These are phyloP conservation scores for Anolis carolinensis DNA, from an alignment of 2,113 vertebrate species.

Conservation along the genomic window DNA sequence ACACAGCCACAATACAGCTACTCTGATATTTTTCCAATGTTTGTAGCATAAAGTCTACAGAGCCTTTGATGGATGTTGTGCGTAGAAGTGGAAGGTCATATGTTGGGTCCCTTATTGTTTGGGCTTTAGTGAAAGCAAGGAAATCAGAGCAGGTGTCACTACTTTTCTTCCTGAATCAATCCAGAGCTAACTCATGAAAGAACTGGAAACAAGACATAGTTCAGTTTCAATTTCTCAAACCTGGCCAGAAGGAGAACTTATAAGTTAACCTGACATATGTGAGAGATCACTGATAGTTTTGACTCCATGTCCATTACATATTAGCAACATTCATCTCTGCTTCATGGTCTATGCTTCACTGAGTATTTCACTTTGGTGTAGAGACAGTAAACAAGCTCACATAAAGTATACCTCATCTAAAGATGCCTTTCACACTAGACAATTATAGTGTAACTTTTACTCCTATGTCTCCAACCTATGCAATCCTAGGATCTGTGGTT, in stretches of 20 bases:
- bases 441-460: too few relatives aligned
- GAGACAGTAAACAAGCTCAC: not conserved
- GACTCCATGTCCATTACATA: not conserved
- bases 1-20: too few relatives aligned
- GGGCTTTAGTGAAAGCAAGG: too few relatives aligned
- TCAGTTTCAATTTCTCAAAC: not conserved
- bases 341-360: not conserved
- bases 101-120: too few relatives aligned
- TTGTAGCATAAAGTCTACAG: too few relatives aligned
- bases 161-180: too few relatives aligned
- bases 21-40: too few relatives aligned
- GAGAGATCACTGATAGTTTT: not conserved
- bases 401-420: not conserved
- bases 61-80: too few relatives aligned
- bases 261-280: not conserved
- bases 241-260: not conserved
- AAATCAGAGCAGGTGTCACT: too few relatives aligned
- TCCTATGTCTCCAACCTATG: too few relatives aligned
- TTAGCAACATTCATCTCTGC: not conserved
- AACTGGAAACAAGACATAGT: not conserved
- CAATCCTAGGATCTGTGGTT: too few relatives aligned
- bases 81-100: too few relatives aligned
- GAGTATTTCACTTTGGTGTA: not conserved
- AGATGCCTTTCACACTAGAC: not conserved
- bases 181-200: not conserved